These are phyloP conservation scores for Philonicus albiceps DNA, from an alignment of 2,888 invertebrate genomes.

Conservation along the genomic window DNA sequence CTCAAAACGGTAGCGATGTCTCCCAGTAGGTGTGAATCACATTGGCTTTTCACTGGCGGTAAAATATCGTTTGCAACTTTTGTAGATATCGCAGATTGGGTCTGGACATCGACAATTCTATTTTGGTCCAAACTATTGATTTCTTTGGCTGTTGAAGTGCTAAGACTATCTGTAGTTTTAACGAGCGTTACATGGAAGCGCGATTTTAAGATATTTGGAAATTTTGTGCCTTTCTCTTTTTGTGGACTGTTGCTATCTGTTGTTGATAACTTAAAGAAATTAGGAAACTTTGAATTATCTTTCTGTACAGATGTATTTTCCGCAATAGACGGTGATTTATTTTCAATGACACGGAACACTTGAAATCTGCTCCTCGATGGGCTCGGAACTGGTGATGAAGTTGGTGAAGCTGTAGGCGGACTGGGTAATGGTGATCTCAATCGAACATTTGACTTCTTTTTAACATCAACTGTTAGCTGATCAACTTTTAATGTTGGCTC, in stretches of 20 bases:
- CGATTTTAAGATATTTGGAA: slow-evolving; percentile 18
- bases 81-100: not conserved
- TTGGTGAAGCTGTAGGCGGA: slow-evolving; percentile 71
- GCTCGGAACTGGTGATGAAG: slow-evolving; percentile 73
- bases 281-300: not conserved
- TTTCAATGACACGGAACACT: slow-evolving; percentile 61
- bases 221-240: not conserved
- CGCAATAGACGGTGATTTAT: slow-evolving; percentile 40
- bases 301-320: slow-evolving; percentile 1
- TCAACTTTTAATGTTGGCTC: slow-evolving; percentile 29
- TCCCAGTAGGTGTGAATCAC: not conserved
- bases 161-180: slow-evolving; percentile 28
- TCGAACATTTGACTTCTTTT: slow-evolving; percentile 63
- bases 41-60: not conserved
- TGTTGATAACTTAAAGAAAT: not conserved
- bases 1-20: not conserved
- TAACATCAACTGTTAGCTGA: slow-evolving; percentile 54
- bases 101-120: not conserved
- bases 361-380: slow-evolving; percentile 64
- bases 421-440: slow-evolving; percentile 73
- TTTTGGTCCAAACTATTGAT: not conserved
- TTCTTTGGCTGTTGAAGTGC: not conserved
- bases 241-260: slow-evolving; percentile 3
- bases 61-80: not conserved
- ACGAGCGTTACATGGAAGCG: slow-evolving; percentile 51